These are phyloP conservation scores for Brachionus sp. DNA, from an alignment of 1,140 invertebrate species.

Conservation along the genomic window DNA sequence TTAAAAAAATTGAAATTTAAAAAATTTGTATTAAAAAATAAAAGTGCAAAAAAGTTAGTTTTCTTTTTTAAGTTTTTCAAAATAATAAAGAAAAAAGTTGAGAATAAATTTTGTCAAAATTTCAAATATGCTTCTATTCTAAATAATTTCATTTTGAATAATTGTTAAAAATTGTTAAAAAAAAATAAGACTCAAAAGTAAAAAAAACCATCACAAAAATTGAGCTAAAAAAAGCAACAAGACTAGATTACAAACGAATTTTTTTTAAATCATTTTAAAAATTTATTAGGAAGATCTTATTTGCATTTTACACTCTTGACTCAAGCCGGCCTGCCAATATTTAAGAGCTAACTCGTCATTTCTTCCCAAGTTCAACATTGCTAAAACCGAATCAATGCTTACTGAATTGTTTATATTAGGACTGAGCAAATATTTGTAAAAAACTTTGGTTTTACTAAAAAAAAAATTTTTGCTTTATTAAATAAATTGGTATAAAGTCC, in stretches of 20 bases:
- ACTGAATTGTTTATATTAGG: slow-evolving; percentile 18
- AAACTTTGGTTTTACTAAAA: slow-evolving; percentile 31
- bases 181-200: not conserved
- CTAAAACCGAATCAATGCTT: not conserved
- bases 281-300: slow-evolving; percentile 9
- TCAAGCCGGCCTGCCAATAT: slow-evolving; percentile 37
- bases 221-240: not conserved
- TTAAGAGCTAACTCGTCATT: slow-evolving; percentile 43
- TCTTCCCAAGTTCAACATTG: not conserved
- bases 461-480: not conserved
- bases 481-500: not conserved
- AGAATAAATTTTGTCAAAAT: not conserved
- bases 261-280: not conserved
- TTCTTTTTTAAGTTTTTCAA: not conserved
- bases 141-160: not conserved
- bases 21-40: not conserved
- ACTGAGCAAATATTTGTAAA: slow-evolving; percentile 33
- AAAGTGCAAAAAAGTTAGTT: not conserved
- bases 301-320: slow-evolving; percentile 32
- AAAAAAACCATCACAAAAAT: slow-evolving; percentile 19
- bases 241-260: slow-evolving; percentile 1
- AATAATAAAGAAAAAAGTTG: not conserved
- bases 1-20: not conserved
- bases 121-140: not conserved
- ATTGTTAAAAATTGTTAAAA: not conserved